Percentiles rank a stretch among this genome's conserved stretches.
phyloP scores from a whole-genome alignment of 2,113 vertebrate species.

The Perca schrenkii region DNA sequence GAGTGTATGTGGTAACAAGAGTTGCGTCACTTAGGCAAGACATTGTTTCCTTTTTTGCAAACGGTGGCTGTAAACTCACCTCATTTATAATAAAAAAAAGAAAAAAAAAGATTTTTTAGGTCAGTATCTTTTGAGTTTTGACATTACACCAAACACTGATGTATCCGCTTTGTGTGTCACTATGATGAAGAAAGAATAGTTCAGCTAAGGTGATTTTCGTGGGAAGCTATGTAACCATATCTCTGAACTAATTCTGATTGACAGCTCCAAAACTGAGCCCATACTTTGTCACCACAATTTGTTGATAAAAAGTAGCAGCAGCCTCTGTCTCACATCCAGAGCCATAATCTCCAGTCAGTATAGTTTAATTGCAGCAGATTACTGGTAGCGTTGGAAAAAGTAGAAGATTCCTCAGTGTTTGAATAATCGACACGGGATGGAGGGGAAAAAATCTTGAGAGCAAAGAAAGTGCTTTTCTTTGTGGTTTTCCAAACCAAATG shows the following conservation, averaged over 20 bases:
- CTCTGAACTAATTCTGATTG: conserved; percentile 8
- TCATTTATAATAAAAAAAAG: background rate
- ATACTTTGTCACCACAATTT: conserved; percentile 36
- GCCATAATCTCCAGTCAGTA: conserved; percentile 55
- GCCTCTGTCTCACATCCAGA: conserved; percentile 42
- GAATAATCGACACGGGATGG: conserved; percentile 55
- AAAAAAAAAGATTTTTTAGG: background rate
- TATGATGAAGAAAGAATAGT: background rate
- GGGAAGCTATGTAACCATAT: background rate
- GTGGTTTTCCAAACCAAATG: conserved; percentile 54
- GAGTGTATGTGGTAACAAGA: conserved; percentile 49
- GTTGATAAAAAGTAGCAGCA: conserved; percentile 51
- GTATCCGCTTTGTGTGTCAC: background rate
- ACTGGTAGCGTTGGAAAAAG: conserved; percentile 51
- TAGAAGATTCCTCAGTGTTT: conserved; percentile 64
- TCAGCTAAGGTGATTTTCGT: conserved; percentile 1
- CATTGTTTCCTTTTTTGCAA: conserved; percentile 41
- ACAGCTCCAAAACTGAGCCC: conserved; percentile 12
- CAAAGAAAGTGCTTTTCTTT: conserved; percentile 45
- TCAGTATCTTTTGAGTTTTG: background rate
- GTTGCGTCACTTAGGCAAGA: conserved; percentile 28
- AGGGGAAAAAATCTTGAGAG: conserved; percentile 21
- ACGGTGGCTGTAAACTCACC: background rate
- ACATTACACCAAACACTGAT: background rate
- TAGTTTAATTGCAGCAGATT: conserved; percentile 68